Percentiles rank a stretch among this genome's conserved stretches.
phyloP scores from a whole-genome alignment of 1,140 invertebrate genomes.

The Metaphire vulgaris region DNA sequence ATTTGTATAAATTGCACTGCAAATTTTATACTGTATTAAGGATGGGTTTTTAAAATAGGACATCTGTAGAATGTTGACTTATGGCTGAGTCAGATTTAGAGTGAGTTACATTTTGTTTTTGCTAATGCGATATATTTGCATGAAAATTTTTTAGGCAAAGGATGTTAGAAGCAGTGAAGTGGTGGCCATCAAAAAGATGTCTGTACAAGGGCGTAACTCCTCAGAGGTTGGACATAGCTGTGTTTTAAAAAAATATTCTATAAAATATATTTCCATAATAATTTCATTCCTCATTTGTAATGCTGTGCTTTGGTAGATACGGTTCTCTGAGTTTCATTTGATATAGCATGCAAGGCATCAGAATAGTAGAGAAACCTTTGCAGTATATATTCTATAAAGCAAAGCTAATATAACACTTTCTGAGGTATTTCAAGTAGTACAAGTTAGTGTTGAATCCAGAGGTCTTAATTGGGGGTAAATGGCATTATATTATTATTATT shows the following conservation, averaged over 20 bases:
- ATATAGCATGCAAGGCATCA: neutral
- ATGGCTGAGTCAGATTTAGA: too few species aligned
- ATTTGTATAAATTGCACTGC: too few species aligned
- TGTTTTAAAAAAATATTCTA: neutral
- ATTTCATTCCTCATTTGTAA: neutral
- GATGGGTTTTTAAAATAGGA: too few species aligned
- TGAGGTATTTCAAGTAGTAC: too few species aligned
- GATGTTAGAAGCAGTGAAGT: slow-evolving; percentile 84
- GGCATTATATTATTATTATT: too few species aligned
- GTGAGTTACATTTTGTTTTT: too few species aligned
- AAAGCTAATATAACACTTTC: too few species aligned
- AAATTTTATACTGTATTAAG: too few species aligned
- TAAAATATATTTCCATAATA: neutral
- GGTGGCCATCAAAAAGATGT: slow-evolving; percentile 99
- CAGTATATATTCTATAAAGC: neutral
- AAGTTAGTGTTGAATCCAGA: too few species aligned
- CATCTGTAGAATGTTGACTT: too few species aligned
- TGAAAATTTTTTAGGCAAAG: slow-evolving; percentile 66
- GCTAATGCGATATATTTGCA: too few species aligned
- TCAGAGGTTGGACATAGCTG: slow-evolving; percentile 60
- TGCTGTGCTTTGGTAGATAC: neutral
- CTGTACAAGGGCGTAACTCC: slow-evolving; percentile 94
- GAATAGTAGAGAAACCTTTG: neutral
- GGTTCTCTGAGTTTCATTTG: neutral
- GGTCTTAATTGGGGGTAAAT: too few species aligned